Evolutionary conservation across 2,113 vertebrate species (phyloP).

Genomic region (Eleginops maclovinus): DNA sequence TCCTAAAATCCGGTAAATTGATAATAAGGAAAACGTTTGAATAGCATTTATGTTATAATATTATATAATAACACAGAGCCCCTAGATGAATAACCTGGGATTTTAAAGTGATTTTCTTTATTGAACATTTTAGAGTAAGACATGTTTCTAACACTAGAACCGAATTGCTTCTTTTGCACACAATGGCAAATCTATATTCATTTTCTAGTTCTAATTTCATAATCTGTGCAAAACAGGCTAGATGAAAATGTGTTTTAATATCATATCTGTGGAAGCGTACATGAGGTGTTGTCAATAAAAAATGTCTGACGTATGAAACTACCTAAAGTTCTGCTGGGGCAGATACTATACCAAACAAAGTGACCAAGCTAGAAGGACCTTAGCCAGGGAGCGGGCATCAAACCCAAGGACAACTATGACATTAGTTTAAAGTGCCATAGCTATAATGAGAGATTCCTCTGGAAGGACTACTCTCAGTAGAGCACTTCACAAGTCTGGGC

Average conservation of each 20-base stretch:
- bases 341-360: neutral
- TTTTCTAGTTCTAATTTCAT: neutral
- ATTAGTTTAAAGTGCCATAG: neutral
- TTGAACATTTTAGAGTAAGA: neutral
- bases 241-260: neutral
- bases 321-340: neutral
- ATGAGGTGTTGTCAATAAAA: conserved; percentile 5
- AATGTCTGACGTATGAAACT: neutral
- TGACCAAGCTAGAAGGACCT: neutral
- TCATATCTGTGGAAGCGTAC: neutral
- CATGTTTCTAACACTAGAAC: neutral
- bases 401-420: neutral
- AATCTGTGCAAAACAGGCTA: neutral
- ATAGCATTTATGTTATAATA: neutral
- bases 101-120: neutral
- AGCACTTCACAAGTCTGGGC: conserved; percentile 38
- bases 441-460: conserved; percentile 16
- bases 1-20: neutral
- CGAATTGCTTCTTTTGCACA: neutral
- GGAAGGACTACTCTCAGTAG: conserved; percentile 18
- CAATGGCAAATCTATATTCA: neutral
- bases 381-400: neutral
- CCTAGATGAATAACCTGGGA: neutral
- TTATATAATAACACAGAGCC: neutral
- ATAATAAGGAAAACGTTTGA: neutral